phyloP scores from a whole-genome alignment of 2,888 invertebrate genomes.

The Drosophila anomalata region DNA sequence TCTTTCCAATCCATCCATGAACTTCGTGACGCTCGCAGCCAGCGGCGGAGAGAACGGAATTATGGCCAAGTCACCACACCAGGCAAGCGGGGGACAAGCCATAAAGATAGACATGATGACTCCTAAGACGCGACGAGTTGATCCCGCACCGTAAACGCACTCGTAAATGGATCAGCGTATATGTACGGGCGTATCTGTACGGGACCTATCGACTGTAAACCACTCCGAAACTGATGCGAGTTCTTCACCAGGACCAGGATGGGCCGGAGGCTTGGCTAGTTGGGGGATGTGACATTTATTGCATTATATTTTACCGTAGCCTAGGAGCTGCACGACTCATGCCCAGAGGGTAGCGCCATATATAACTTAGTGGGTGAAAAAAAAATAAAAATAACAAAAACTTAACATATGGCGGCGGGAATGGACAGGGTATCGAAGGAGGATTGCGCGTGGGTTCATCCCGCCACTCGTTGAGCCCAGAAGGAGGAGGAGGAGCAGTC shows the following conservation, averaged over 20 bases:
- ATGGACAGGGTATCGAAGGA: not conserved
- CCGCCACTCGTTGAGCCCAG: constrained; percentile 10
- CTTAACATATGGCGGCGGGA: constrained; percentile 10
- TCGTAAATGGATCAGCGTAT: constrained; percentile 20
- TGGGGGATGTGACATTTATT: not conserved
- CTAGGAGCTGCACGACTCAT: no score
- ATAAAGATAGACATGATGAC: constrained; percentile 21
- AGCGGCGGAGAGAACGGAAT: not conserved
- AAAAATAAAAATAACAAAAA: constrained; percentile 1
- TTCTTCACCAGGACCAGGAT: not conserved
- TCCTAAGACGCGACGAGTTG: constrained; percentile 17
- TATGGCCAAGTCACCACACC: constrained; percentile 26
- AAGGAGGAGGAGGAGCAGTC: constrained; percentile 12
- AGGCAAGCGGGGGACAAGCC: not conserved
- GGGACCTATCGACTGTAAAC: constrained; percentile 16
- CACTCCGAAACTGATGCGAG: constrained; percentile 26
- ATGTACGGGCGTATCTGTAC: no score
- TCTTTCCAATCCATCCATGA: not conserved
- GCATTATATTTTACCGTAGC: not conserved
- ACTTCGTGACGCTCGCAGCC: not conserved
- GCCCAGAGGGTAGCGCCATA: no score
- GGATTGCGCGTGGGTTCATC: not conserved
- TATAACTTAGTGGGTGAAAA: no score
- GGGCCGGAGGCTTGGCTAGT: not conserved
- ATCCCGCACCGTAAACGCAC: constrained; percentile 28